Evolutionary conservation across 2,888 invertebrate genomes (phyloP).

Genomic region (Chrysodeixis includens): DNA sequence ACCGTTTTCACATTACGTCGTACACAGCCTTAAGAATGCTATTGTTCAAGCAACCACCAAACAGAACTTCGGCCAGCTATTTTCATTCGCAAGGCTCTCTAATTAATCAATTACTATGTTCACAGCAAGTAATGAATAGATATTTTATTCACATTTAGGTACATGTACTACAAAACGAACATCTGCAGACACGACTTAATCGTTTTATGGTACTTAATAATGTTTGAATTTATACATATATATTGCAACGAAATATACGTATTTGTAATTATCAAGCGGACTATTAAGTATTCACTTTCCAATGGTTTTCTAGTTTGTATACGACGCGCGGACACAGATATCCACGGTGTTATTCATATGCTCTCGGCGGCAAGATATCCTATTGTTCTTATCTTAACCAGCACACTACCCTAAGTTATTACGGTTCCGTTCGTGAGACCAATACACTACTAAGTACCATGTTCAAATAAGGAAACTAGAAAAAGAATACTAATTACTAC

Average conservation of each 20-base stretch:
- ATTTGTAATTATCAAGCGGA: conserved; percentile 47
- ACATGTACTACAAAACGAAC: conserved; percentile 12
- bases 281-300: conserved; percentile 55
- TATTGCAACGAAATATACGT: conserved; percentile 33
- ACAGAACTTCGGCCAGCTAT: conserved; percentile 55
- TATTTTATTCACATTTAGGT: conserved; percentile 34
- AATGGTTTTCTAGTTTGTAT: conserved; percentile 48
- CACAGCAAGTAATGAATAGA: conserved; percentile 31
- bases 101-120: conserved; percentile 55
- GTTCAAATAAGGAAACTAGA: not conserved
- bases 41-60: conserved; percentile 56
- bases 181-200: conserved; percentile 33
- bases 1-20: conserved; percentile 60
- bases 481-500: conserved; percentile 1
- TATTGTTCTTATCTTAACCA: conserved; percentile 48
- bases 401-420: conserved; percentile 23
- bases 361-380: conserved; percentile 34
- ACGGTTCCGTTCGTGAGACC: conserved; percentile 19
- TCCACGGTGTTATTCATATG: conserved; percentile 27
- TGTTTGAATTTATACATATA: conserved; percentile 24
- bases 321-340: conserved; percentile 27
- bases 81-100: conserved; percentile 54
- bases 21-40: conserved; percentile 55
- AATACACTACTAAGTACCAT: conserved; percentile 2
- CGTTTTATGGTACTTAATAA: conserved; percentile 44